These are phyloP conservation scores for Buceros bicornis DNA, from an alignment of 2,797 vertebrate genomes.

Conservation along the genomic window DNA sequence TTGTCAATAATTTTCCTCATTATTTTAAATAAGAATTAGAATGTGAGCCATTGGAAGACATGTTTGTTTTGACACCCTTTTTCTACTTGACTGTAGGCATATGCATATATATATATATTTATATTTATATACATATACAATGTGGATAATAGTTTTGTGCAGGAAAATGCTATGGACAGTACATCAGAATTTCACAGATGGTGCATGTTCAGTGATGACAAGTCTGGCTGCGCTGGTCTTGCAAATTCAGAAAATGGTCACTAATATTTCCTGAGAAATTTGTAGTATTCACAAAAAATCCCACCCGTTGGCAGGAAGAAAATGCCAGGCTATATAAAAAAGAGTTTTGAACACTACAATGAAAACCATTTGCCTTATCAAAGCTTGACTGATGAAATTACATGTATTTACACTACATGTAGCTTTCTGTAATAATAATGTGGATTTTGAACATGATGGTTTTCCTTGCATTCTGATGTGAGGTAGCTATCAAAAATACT, in stretches of 20 bases:
- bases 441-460: neutral
- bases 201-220: neutral
- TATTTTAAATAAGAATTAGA: neutral
- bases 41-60: neutral
- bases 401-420: neutral
- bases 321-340: neutral
- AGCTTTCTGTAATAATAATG: neutral
- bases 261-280: neutral
- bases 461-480: neutral
- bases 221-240: neutral
- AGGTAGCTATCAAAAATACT: neutral
- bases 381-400: neutral
- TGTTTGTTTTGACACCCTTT: neutral
- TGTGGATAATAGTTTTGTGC: neutral
- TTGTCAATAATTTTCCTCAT: neutral
- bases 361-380: neutral
- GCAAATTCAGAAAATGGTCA: neutral
- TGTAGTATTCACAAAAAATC: neutral
- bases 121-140: neutral
- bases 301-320: neutral
- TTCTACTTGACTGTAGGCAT: neutral
- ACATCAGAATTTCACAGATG: neutral
- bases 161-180: neutral
- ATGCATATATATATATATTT: no score
- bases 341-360: neutral